Base-by-base conservation (phyloP, 37 sponge, comb jelly and placozoan genomes). In the Crambe crambe region DNA sequence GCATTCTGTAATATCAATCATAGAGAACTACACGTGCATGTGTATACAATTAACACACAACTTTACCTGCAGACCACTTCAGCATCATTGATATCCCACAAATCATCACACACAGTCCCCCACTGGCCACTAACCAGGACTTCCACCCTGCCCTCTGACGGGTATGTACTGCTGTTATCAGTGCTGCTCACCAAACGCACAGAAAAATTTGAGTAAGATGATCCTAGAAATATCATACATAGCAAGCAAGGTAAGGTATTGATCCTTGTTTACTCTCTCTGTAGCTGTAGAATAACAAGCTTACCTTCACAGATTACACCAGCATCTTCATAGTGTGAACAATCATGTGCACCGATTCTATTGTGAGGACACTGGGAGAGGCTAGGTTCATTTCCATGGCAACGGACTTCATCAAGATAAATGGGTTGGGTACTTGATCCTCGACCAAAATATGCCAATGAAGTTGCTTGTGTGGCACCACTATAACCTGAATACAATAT, bases 241-340 rank as follows among this genome's bases (percentile, higher is more conserved):
- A 31, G 29, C 22, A 63, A n/a, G n/a, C n/a, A n/a, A n/a, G n/a
- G n/a, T n/a, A 31, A 30, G 29, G 65, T 63, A 30, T 63, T 63
- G 15, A 30, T 25, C 32, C 29, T 31, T n/a, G n/a, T n/a, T n/a
- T n/a, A n/a, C n/a, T n/a, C n/a, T n/a, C n/a, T n/a, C n/a, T n/a
- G n/a, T n/a, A n/a, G n/a, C n/a, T n/a, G n/a, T n/a, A n/a, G n/a
- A n/a, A n/a, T n/a, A n/a, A n/a, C n/a, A n/a, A n/a, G n/a, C n/a
- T n/a, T 63, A 31, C 61, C 17, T 60, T 60, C 61, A 60, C 61
- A 60, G 17, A 22, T 60, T 4, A 60, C 61, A 26, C 61, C 61
- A 60, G 61, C 61, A 60, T 60, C 61, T 25, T 60, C 61, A 60
- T n/a, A 60, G 17, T 60, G 61, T 5, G n/a, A n/a, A 22, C 61